Evolutionary conservation across 2,797 vertebrate genomes (phyloP).

Genomic region (Chaunax sp.): DNA sequence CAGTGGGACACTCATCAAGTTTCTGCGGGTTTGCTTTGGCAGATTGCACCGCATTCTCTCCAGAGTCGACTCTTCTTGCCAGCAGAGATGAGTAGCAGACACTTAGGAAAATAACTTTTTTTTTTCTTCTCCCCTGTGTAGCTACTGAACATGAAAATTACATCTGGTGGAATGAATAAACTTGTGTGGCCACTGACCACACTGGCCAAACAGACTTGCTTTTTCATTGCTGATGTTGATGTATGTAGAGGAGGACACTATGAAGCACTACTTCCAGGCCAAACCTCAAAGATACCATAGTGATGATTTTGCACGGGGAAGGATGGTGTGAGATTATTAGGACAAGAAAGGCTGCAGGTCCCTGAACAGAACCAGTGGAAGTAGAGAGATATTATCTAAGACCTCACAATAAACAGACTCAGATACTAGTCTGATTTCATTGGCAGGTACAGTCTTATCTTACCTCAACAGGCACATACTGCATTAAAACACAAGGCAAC

Average conservation of each 20-base stretch:
- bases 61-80: slow-evolving; percentile 25
- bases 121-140: slow-evolving; percentile 6
- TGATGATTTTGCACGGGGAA: slow-evolving; percentile 30
- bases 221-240: slow-evolving; percentile 18
- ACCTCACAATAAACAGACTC: slow-evolving; percentile 51
- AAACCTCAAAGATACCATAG: slow-evolving; percentile 18
- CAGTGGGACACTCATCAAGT: slow-evolving; percentile 59
- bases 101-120: slow-evolving; percentile 62
- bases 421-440: slow-evolving; percentile 36
- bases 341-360: slow-evolving; percentile 39
- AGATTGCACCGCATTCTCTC: slow-evolving; percentile 53
- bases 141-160: slow-evolving; percentile 63
- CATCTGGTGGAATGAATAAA: slow-evolving; percentile 65
- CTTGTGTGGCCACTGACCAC: slow-evolving; percentile 59
- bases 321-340: slow-evolving; percentile 47
- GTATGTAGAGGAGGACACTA: slow-evolving; percentile 1
- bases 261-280: slow-evolving; percentile 13
- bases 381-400: slow-evolving; percentile 42
- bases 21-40: slow-evolving; percentile 76
- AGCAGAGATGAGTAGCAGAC: slow-evolving; percentile 67
- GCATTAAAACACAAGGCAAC: slow-evolving; percentile 36
- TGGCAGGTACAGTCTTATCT: slow-evolving; percentile 62
- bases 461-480: slow-evolving; percentile 31
- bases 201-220: slow-evolving; percentile 13
- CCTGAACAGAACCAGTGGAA: slow-evolving; percentile 37